Percentiles rank a stretch among this genome's conserved stretches.
These are phyloP conservation scores for Scomber japonicus DNA, from an alignment of 2,113 vertebrate genomes.

Conservation along the genomic window DNA sequence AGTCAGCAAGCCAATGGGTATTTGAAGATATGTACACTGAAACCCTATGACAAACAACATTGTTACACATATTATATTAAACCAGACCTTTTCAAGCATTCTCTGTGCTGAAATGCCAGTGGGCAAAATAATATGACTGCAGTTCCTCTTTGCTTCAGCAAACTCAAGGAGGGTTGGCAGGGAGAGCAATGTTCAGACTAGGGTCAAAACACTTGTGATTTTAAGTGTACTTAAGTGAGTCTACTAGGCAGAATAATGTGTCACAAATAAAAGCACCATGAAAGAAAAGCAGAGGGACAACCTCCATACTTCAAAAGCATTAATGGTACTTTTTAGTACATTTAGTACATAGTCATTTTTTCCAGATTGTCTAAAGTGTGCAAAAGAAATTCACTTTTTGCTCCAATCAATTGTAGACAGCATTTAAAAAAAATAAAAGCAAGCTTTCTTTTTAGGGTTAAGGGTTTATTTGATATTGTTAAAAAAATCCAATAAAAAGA, in stretches of 20 bases:
- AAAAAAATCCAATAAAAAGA: no score
- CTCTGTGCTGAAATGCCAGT: background rate
- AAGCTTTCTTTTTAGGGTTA: no score
- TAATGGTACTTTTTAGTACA: background rate
- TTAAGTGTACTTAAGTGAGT: background rate
- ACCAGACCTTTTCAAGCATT: constrained; percentile 5
- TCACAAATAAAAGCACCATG: background rate
- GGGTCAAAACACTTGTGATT: background rate
- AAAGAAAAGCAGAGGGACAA: background rate
- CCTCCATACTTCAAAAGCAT: background rate
- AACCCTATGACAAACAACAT: constrained; percentile 10
- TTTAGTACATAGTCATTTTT: background rate
- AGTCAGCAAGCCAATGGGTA: constrained; percentile 10
- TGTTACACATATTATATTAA: background rate
- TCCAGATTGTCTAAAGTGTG: background rate
- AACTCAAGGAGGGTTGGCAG: constrained; percentile 13
- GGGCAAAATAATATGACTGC: background rate
- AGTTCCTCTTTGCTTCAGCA: background rate
- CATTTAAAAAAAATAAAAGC: background rate
- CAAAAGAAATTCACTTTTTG: background rate
- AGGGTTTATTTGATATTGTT: no score
- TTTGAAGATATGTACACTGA: constrained; percentile 11
- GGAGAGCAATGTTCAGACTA: background rate
- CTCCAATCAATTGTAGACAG: no score
- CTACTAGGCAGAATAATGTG: background rate